Evolutionary conservation across 2,113 vertebrate species (phyloP).

Genomic region (Gasterosteus aculeatus): DNA sequence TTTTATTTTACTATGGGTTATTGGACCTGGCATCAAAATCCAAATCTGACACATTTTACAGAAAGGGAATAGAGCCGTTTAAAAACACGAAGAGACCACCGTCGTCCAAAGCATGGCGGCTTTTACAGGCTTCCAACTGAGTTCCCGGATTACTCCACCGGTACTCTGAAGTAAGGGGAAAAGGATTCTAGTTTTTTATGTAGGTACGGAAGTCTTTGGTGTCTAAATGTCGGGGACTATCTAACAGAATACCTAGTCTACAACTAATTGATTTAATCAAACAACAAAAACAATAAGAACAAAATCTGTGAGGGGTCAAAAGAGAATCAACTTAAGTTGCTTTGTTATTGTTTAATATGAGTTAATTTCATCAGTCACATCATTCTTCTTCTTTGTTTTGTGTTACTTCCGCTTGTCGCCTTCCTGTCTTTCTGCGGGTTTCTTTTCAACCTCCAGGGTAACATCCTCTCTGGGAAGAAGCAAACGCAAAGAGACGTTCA

Average conservation of each 20-base stretch:
- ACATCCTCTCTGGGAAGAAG: constrained; percentile 39
- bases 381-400: not conserved
- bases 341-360: not conserved
- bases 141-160: not conserved
- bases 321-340: not conserved
- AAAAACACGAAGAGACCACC: not conserved
- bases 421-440: constrained; percentile 19
- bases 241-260: constrained; percentile 3
- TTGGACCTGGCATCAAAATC: constrained; percentile 37
- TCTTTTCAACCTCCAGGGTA: constrained; percentile 38
- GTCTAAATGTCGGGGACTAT: constrained; percentile 12
- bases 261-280: not conserved
- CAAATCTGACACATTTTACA: constrained; percentile 28
- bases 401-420: not conserved
- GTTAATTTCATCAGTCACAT: not conserved
- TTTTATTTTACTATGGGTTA: constrained; percentile 56
- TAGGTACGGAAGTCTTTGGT: constrained; percentile 10
- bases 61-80: constrained; percentile 17
- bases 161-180: not conserved
- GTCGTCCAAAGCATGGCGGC: constrained; percentile 14
- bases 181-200: not conserved
- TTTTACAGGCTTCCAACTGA: constrained; percentile 16
- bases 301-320: constrained; percentile 11
- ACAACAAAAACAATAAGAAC: constrained; percentile 20
- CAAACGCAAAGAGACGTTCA: constrained; percentile 8